Percentiles rank a stretch among this genome's conserved stretches.
Evolutionary conservation across 2,888 invertebrate genomes (phyloP).

Genomic region (Nycteola revayana): DNA sequence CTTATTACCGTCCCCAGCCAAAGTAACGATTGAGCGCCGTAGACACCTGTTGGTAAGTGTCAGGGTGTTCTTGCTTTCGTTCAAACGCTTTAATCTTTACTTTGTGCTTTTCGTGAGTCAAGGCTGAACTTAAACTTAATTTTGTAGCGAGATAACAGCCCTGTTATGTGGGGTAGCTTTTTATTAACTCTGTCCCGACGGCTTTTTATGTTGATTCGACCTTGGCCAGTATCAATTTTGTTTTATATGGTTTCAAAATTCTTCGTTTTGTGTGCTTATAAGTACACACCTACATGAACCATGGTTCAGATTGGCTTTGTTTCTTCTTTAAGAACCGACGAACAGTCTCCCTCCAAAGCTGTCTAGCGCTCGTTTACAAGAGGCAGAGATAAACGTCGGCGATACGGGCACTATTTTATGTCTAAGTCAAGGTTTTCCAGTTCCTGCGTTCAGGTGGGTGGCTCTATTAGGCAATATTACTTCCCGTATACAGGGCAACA

Average conservation of each 20-base stretch:
- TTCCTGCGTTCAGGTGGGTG: slow-evolving; percentile 88
- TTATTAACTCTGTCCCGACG: slow-evolving; percentile 32
- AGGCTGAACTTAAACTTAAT: slow-evolving; percentile 48
- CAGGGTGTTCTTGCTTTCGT: slow-evolving; percentile 80
- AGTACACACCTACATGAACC: slow-evolving; percentile 20
- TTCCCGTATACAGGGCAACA: neutral
- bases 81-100: slow-evolving; percentile 79
- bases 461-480: slow-evolving; percentile 19
- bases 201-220: slow-evolving; percentile 32
- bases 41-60: slow-evolving; percentile 81
- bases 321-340: slow-evolving; percentile 83
- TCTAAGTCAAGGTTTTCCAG: slow-evolving; percentile 88
- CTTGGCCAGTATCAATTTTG: slow-evolving; percentile 25
- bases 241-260: slow-evolving; percentile 23
- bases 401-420: slow-evolving; percentile 82
- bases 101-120: slow-evolving; percentile 74
- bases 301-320: slow-evolving; percentile 35
- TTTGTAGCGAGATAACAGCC: slow-evolving; percentile 30
- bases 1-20: slow-evolving; percentile 68
- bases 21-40: slow-evolving; percentile 79
- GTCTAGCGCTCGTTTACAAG: slow-evolving; percentile 81
- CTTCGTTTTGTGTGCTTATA: slow-evolving; percentile 25
- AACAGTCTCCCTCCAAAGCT: slow-evolving; percentile 85
- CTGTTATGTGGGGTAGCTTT: slow-evolving; percentile 46
- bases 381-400: slow-evolving; percentile 56